Conservation (phyloP, 2,888 invertebrate species). For the Ceraclea dissimilis region DNA sequence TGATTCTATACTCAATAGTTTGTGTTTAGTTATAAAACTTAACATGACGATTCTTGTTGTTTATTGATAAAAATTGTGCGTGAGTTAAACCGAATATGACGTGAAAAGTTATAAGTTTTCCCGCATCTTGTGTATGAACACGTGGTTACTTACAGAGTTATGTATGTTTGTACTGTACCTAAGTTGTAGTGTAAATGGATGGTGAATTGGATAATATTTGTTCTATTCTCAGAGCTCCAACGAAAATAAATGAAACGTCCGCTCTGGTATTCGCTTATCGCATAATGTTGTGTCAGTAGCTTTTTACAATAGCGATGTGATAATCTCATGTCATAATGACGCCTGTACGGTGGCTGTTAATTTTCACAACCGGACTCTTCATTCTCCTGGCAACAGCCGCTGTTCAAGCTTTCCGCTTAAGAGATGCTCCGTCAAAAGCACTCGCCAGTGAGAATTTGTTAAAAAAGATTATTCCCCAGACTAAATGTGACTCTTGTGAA, state of each 20-base stretch:
- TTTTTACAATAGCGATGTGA: conserved; percentile 45
- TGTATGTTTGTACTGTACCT: not conserved
- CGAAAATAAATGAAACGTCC: conserved; percentile 24
- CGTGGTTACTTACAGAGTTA: not conserved
- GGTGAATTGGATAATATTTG: not conserved
- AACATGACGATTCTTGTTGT: not conserved
- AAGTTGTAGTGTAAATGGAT: conserved; percentile 2
- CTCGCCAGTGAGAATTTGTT: conserved; percentile 13
- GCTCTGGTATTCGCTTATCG: conserved; percentile 1
- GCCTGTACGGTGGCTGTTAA: conserved; percentile 36
- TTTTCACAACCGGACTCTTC: conserved; percentile 30
- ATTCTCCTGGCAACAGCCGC: conserved; percentile 47
- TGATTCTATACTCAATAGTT: conserved; percentile 3
- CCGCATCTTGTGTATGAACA: not conserved
- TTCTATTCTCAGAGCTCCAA: not conserved
- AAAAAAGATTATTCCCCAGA: conserved; percentile 5
- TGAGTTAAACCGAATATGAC: not conserved
- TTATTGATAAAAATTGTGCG: not conserved
- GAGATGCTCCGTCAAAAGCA: conserved; percentile 38
- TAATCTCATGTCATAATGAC: conserved; percentile 38
- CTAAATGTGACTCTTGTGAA: conserved; percentile 21
- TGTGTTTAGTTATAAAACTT: not conserved
- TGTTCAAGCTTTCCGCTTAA: conserved; percentile 48
- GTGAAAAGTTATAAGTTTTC: not conserved
- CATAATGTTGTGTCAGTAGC: conserved; percentile 2